Percentiles rank a stretch among this genome's conserved stretches.
Evolutionary conservation across 2,113 vertebrate genomes (phyloP).

Genomic region (Helogale parvula): DNA sequence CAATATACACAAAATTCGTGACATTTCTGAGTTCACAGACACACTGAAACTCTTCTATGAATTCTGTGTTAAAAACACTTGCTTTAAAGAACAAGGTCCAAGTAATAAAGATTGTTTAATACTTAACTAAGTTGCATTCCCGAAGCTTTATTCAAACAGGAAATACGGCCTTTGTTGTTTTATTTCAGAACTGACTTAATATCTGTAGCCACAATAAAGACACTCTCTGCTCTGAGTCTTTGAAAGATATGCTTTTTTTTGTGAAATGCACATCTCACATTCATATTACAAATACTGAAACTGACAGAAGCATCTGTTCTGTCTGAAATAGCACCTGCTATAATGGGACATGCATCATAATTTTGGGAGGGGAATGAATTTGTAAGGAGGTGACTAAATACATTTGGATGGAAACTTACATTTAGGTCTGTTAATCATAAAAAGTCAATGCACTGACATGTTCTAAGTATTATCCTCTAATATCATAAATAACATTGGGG

Average conservation of each 20-base stretch:
- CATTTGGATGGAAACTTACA: background rate
- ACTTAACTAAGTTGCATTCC: background rate
- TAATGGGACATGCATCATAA: background rate
- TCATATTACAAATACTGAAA: conserved; percentile 15
- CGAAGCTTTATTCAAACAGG: background rate
- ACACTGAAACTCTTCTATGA: background rate
- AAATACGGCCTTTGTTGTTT: background rate
- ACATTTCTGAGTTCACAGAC: conserved; percentile 13
- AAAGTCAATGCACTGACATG: background rate
- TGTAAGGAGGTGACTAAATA: background rate
- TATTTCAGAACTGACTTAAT: background rate
- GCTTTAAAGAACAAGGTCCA: background rate
- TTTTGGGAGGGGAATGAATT: background rate
- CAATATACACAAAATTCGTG: background rate
- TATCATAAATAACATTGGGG: conserved; percentile 6
- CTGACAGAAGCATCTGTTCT: background rate
- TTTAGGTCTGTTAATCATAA: conserved; percentile 36
- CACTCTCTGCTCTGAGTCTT: background rate
- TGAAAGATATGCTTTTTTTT: conserved; percentile 41
- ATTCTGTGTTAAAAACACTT: background rate
- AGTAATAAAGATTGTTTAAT: background rate
- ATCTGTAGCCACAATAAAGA: background rate
- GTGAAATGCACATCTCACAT: background rate
- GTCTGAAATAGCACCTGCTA: background rate
- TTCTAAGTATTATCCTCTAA: background rate